A percentile compares a stretch with the other conserved stretches of the same genome.
Conservation (phyloP, 2,888 invertebrate genomes). For the Epinotia bilunana region DNA sequence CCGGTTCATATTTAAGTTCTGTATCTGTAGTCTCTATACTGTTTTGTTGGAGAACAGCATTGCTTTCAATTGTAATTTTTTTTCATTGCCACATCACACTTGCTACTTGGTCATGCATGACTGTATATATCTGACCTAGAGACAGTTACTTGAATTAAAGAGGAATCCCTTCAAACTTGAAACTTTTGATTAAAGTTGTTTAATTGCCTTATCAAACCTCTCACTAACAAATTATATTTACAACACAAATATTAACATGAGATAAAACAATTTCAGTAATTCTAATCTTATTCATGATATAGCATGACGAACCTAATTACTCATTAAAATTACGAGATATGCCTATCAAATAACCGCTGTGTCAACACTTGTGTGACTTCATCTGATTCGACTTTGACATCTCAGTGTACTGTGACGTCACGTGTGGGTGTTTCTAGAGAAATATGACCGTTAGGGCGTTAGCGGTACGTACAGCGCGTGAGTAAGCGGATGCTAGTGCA, state of each 20-base stretch:
- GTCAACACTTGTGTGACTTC: constrained; percentile 28
- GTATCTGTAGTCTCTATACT: neutral
- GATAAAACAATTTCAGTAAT: constrained; percentile 7
- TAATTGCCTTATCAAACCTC: constrained; percentile 14
- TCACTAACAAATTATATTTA: constrained; percentile 10
- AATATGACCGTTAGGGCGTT: neutral
- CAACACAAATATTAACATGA: constrained; percentile 11
- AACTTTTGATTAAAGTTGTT: neutral
- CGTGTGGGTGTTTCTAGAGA: constrained; percentile 21
- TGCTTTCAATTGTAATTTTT: neutral
- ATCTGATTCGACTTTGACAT: constrained; percentile 7
- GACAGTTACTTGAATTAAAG: neutral
- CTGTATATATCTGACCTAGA: neutral
- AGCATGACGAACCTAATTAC: constrained; percentile 11
- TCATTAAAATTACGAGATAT: constrained; percentile 16
- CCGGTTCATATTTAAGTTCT: neutral
- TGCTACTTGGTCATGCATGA: no score
- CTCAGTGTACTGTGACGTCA: constrained; percentile 14
- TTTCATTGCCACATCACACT: neutral
- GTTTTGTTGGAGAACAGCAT: neutral
- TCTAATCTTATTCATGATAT: constrained; percentile 15
- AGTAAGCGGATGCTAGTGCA: constrained; percentile 17
- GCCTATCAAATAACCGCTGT: constrained; percentile 4
- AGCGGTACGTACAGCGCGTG: constrained; percentile 19
- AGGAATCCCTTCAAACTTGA: neutral